A percentile compares a stretch with the other conserved stretches of the same genome.
Conservation (phyloP, 2,113 vertebrate genomes). For the Cyphomyrus discorhynchus region DNA sequence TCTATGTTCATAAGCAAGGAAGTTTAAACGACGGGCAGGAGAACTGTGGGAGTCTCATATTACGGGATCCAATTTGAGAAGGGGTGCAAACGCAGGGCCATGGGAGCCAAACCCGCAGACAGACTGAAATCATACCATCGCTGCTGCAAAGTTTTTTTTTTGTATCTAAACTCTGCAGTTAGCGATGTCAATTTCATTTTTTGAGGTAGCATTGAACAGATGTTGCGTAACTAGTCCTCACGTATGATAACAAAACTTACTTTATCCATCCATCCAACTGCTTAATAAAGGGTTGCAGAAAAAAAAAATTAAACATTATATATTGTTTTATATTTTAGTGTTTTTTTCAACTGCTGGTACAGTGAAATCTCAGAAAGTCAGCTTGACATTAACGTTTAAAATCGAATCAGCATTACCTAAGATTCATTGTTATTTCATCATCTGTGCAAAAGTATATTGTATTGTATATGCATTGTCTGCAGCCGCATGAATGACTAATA, state of each 20-base stretch:
- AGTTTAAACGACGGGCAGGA: constrained; percentile 24
- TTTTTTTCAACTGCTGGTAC: neutral
- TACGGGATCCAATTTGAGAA: neutral
- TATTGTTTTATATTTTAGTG: neutral
- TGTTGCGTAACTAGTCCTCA: neutral
- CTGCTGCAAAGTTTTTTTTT: neutral
- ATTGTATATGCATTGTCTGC: neutral
- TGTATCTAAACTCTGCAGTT: neutral
- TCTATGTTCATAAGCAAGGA: neutral
- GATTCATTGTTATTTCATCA: neutral
- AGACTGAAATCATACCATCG: neutral
- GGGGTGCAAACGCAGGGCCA: neutral
- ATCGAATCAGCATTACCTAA: neutral
- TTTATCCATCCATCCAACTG: neutral
- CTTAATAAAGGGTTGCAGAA: neutral
- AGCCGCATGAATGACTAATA: neutral
- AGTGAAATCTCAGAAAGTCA: neutral
- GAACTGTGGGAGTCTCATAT: neutral
- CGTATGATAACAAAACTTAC: neutral
- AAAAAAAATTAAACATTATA: neutral
- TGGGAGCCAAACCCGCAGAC: neutral
- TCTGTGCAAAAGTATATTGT: neutral
- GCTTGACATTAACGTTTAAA: neutral
- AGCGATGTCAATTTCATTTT: neutral
- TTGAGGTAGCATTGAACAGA: neutral